Conservation (phyloP, 2,888 invertebrate species). For the Barypeithes pellucidus region DNA sequence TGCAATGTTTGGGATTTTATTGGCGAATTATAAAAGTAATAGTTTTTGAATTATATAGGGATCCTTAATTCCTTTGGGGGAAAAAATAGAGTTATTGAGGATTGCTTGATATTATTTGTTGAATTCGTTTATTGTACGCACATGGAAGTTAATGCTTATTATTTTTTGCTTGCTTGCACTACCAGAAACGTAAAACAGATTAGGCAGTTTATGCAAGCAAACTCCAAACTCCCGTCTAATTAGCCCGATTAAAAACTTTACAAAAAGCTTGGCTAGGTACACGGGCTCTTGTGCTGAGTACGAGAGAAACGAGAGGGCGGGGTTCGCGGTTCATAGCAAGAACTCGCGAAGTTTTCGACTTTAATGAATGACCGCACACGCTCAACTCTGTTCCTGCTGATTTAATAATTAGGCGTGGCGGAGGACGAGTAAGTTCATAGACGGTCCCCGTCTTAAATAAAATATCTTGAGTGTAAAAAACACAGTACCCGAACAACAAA, state of each 20-base stretch:
- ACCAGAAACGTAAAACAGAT: slow-evolving; percentile 5
- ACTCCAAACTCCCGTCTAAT: slow-evolving; percentile 10
- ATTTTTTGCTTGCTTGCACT: neutral
- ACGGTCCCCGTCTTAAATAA: neutral
- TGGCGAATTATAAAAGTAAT: no score
- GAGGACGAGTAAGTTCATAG: neutral
- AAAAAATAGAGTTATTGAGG: no score
- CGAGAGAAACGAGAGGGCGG: slow-evolving; percentile 17
- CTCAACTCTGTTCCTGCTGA: slow-evolving; percentile 69
- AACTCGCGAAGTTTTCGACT: slow-evolving; percentile 66
- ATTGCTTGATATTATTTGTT: no score
- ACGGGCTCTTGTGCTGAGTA: slow-evolving; percentile 31
- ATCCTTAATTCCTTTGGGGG: no score
- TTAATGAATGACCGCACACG: slow-evolving; percentile 71
- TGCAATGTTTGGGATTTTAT: no score
- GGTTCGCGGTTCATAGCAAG: slow-evolving; percentile 44
- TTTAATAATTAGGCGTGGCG: slow-evolving; percentile 68
- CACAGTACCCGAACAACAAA: no score
- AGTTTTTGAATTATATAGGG: no score
- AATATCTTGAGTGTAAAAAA: no score
- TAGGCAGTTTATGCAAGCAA: slow-evolving; percentile 10
- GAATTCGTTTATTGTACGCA: no score
- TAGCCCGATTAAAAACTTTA: slow-evolving; percentile 27
- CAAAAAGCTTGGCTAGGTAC: slow-evolving; percentile 26
- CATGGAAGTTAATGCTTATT: neutral